Conservation (phyloP, 2,888 invertebrate genomes). For the Stratiomys singularior region DNA sequence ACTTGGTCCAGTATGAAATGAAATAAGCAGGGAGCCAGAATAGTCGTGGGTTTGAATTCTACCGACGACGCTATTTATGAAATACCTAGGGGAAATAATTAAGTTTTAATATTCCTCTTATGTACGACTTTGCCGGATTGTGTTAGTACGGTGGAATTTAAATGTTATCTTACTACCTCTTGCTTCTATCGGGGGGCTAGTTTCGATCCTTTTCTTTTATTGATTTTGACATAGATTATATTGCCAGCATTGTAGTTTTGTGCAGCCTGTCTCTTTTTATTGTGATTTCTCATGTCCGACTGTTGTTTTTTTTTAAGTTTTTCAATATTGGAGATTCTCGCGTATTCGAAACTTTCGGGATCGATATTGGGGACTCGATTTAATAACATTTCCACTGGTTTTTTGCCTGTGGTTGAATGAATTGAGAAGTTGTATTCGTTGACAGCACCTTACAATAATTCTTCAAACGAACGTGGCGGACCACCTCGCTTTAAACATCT, state of each 20-base stretch:
- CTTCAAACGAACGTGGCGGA: not conserved
- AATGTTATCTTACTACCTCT: not conserved
- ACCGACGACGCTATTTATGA: no score
- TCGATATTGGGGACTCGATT: not conserved
- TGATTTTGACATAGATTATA: not conserved
- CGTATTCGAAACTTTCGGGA: not conserved
- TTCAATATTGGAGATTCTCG: no score
- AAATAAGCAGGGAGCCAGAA: no score
- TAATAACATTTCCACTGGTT: not conserved
- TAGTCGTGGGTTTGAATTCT: no score
- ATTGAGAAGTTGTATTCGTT: not conserved
- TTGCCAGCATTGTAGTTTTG: not conserved
- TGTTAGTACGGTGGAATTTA: not conserved
- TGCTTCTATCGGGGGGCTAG: not conserved
- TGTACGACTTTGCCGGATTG: not conserved
- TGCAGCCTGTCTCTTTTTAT: not conserved
- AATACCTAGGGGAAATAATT: no score
- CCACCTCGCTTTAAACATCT: not conserved
- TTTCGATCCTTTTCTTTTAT: not conserved
- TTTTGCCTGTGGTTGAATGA: no score
- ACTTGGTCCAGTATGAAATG: not conserved
- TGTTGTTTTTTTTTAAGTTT: no score
- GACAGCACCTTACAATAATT: not conserved
- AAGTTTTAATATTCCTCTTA: no score
- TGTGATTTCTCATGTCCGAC: no score